Evolutionary conservation across 2,797 vertebrate species (phyloP), one percentile per base, ranked within the genome.

Genomic region (Clarias platycephalus): DNA sequence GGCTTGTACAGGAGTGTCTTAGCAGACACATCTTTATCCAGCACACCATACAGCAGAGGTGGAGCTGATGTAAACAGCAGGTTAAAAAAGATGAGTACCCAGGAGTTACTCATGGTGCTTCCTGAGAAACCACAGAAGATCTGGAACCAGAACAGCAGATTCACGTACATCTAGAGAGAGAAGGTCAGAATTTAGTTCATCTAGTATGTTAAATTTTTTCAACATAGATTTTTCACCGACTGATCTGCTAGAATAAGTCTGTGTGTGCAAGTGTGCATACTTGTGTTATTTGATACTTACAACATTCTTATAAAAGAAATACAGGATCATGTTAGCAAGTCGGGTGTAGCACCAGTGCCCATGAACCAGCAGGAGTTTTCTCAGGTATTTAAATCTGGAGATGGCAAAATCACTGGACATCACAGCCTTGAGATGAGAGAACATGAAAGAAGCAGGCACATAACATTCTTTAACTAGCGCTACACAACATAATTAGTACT

Each of bases 301-400:
- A 95, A 99, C 94, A 10, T 99, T 99, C 92, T 99, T 99, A 91
- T 99, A 99, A 92, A 99, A 96, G 89, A 96, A 99, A 88, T 98
- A 99, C 24, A 98, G 95, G 88, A 97, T 95, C 97, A 99, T 99
- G 91, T 97, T 98, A 76, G 94, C 95, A 8, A 99, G 96, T 3
- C 98, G 94, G 0, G 92, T 93, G 12, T 96, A 97, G 86, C 97
- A 98, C 98, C 97, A 99, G 89, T 96, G 97, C 20, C 98, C 98
- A 0, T 99, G 98, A 58, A 99, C 97, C 82, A 99, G 95, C 31
- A 99, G 91, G 83, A 99, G 93, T 90, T 97, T 98, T 62, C 90
- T 92, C 40, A 99, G 95, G 86, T 98, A 96, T 90, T 91, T 96
- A 84, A 99, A 99, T 88, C 96, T 96, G 76, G 96, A 96, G 89